phyloP scores from a whole-genome alignment of 2,888 invertebrate species.

The Drosophila dives region DNA sequence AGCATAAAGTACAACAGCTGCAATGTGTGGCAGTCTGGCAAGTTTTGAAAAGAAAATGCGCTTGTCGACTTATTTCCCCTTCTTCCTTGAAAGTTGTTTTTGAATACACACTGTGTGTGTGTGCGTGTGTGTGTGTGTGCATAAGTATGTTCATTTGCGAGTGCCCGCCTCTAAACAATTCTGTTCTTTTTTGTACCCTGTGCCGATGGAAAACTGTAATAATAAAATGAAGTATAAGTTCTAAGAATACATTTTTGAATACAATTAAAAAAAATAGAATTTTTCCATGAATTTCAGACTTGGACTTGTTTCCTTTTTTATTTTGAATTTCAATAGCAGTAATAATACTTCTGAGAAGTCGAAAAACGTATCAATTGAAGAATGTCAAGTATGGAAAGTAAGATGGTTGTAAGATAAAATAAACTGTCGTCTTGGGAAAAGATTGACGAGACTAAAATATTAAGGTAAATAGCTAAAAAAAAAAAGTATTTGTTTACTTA shows the following conservation, averaged over 20 bases:
- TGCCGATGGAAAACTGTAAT: not conserved
- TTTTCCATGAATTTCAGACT: not conserved
- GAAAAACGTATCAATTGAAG: not conserved
- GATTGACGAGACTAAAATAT: not conserved
- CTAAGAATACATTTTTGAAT: not conserved
- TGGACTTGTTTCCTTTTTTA: not conserved
- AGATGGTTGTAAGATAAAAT: not conserved
- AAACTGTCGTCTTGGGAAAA: not conserved
- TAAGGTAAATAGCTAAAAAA: too few relatives aligned
- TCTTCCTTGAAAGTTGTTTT: not conserved
- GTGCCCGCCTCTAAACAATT: not conserved
- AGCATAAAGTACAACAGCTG: constrained; percentile 31
- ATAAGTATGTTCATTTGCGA: not conserved
- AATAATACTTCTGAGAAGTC: not conserved
- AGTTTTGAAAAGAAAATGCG: constrained; percentile 60
- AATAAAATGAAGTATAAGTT: not conserved
- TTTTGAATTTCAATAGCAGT: not conserved
- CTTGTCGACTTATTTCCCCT: constrained; percentile 36
- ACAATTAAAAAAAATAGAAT: not conserved
- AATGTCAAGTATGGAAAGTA: not conserved
- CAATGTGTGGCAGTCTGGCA: constrained; percentile 45
- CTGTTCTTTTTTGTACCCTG: constrained; percentile 4
- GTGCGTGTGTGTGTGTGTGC: not conserved
- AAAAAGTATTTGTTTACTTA: too few relatives aligned
- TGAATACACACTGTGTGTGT: not conserved